Evolutionary conservation across 1,140 invertebrate genomes (phyloP).

Genomic region (Eumaeus atala): DNA sequence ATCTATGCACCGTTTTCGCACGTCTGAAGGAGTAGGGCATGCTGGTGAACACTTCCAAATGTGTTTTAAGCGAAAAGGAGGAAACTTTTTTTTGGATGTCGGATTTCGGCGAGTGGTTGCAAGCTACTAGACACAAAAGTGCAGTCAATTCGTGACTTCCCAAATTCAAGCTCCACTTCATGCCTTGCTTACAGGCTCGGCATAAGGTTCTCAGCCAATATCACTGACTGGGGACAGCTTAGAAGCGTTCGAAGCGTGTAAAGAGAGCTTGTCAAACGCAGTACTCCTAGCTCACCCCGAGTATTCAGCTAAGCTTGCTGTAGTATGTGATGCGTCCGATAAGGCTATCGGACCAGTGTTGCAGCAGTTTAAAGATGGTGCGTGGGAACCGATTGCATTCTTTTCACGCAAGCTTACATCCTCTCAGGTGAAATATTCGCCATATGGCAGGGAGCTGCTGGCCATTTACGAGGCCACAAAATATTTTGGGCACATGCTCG

Average conservation of each 20-base stretch:
- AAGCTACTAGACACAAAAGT: background rate
- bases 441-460: background rate
- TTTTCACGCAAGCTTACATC: background rate
- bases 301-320: background rate
- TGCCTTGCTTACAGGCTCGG: background rate
- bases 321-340: background rate
- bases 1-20: background rate
- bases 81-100: background rate
- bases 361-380: background rate
- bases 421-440: background rate
- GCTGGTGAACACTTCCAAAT: background rate
- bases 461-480: conserved; percentile 1
- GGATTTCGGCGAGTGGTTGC: background rate
- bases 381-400: background rate
- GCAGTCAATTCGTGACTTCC: background rate
- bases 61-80: background rate
- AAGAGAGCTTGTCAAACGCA: conserved; percentile 2
- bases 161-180: conserved; percentile 1
- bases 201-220: background rate
- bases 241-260: background rate
- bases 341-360: background rate
- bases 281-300: background rate
- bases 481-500: background rate
- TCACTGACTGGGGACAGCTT: background rate
- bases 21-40: background rate